These are phyloP conservation scores for Nomada ruficornis DNA, from an alignment of 2,888 invertebrate species.

Conservation along the genomic window DNA sequence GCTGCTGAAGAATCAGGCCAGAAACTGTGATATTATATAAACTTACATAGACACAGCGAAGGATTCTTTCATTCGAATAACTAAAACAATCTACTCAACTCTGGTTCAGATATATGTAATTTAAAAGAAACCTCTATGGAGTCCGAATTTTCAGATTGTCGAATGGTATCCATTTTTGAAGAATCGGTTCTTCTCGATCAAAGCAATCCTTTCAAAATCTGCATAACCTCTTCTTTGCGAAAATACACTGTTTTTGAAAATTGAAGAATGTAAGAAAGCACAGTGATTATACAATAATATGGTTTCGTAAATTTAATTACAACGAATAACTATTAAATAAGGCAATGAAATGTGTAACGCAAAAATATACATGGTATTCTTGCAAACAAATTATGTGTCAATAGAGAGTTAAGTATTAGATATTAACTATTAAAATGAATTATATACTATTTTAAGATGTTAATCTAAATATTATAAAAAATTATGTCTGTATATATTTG, in stretches of 20 bases:
- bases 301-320: not conserved
- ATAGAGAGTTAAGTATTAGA: not conserved
- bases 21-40: too few species aligned
- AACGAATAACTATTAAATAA: not conserved
- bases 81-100: too few species aligned
- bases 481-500: not conserved
- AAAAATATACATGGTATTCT: too few species aligned
- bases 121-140: conserved; percentile 73
- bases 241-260: not conserved
- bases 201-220: conserved; percentile 34
- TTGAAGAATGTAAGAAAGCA: conserved; percentile 11
- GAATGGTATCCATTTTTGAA: conserved; percentile 70
- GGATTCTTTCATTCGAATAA: too few species aligned
- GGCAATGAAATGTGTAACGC: too few species aligned
- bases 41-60: too few species aligned
- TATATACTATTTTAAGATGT: not conserved
- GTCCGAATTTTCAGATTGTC: conserved; percentile 67
- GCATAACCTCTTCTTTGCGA: conserved; percentile 1
- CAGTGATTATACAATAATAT: not conserved
- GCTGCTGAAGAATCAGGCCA: too few species aligned
- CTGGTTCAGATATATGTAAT: too few species aligned
- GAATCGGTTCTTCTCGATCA: conserved; percentile 74
- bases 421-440: not conserved
- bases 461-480: not conserved
- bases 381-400: not conserved